Evolutionary conservation across 2,113 vertebrate genomes (phyloP).

Genomic region (Chiloscyllium plagiosum): DNA sequence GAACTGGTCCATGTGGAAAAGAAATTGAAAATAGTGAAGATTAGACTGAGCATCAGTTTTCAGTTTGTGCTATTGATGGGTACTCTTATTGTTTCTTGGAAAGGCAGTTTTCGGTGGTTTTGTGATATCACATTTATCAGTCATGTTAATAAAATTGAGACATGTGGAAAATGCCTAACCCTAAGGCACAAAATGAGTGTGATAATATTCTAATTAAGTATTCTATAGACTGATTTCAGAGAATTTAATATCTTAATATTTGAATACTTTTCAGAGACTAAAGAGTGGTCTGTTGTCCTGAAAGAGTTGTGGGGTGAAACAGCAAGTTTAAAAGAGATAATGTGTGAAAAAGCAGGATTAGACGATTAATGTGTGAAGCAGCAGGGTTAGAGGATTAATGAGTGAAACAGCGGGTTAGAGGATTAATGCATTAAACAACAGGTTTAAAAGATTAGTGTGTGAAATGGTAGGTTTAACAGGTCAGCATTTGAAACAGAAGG

Average conservation of each 20-base stretch:
- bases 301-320: conserved; percentile 10
- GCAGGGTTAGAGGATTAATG: conserved; percentile 13
- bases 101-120: background rate
- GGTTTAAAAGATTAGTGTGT: conserved; percentile 25
- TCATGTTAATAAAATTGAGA: background rate
- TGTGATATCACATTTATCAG: background rate
- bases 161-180: background rate
- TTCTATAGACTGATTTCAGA: background rate
- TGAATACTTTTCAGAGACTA: background rate
- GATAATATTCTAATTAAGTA: background rate
- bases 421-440: conserved; percentile 13
- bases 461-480: conserved; percentile 22
- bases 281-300: background rate
- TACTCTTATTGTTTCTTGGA: background rate
- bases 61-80: background rate
- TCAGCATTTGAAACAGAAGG: background rate
- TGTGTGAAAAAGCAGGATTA: conserved; percentile 13
- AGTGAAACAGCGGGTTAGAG: conserved; percentile 21
- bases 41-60: background rate
- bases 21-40: background rate
- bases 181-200: background rate
- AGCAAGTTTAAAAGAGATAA: conserved; percentile 31
- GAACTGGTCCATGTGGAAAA: background rate
- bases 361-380: conserved; percentile 11
- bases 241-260: background rate